These are phyloP conservation scores for Drosophila anomelani DNA, from an alignment of 2,888 invertebrate species.

Conservation along the genomic window DNA sequence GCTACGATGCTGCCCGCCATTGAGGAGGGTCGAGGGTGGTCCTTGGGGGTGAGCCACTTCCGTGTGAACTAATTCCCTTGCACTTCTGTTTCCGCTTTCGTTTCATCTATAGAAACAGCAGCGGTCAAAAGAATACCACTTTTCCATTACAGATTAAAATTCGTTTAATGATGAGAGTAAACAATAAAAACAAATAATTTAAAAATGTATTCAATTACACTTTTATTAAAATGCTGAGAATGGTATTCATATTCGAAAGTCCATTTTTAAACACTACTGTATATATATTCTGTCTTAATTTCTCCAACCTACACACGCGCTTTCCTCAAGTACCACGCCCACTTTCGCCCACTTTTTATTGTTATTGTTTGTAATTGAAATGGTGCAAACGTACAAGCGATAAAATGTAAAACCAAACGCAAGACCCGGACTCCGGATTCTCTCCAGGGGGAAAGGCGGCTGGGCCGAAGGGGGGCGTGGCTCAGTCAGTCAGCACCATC, in stretches of 20 bases:
- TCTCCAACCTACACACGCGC: slow-evolving; percentile 36
- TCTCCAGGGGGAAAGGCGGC: background rate
- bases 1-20: slow-evolving; percentile 26
- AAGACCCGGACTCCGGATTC: slow-evolving; percentile 36
- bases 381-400: slow-evolving; percentile 81
- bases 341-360: slow-evolving; percentile 62
- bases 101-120: slow-evolving; percentile 3
- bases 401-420: slow-evolving; percentile 77
- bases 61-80: slow-evolving; percentile 79
- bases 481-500: slow-evolving; percentile 52
- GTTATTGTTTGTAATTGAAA: slow-evolving; percentile 82
- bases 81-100: slow-evolving; percentile 60
- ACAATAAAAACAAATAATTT: background rate
- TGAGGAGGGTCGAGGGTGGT: background rate
- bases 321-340: slow-evolving; percentile 65
- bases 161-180: background rate
- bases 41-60: slow-evolving; percentile 54
- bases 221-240: background rate
- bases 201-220: background rate
- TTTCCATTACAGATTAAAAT: background rate
- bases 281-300: slow-evolving; percentile 20
- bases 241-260: background rate
- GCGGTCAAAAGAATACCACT: background rate
- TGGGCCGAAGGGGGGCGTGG: slow-evolving; percentile 8
- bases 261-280: background rate